Evolutionary conservation across 2,888 invertebrate species (phyloP).

Genomic region (Hyposoter didymator): DNA sequence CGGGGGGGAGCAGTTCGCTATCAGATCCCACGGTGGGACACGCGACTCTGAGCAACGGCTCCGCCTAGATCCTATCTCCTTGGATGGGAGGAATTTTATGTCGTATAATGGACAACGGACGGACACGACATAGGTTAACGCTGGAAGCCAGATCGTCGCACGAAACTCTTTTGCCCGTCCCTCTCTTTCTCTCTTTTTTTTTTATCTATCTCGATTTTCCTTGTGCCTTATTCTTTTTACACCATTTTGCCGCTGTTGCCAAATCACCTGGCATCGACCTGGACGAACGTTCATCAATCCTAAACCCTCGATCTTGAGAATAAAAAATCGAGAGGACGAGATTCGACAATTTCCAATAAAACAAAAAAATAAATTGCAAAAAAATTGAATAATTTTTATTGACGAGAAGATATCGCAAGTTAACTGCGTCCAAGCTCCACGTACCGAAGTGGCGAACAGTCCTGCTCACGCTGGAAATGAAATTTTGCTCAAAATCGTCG

Average conservation of each 20-base stretch:
- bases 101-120: constrained; percentile 80
- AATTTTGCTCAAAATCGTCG: too few relatives aligned
- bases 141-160: constrained; percentile 58
- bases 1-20: constrained; percentile 76
- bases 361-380: neutral
- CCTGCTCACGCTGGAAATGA: neutral
- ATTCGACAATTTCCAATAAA: neutral
- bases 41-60: constrained; percentile 79
- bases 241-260: constrained; percentile 44
- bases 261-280: constrained; percentile 21
- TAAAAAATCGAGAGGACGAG: constrained; percentile 28
- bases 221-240: constrained; percentile 47
- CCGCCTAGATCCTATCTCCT: constrained; percentile 79
- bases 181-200: constrained; percentile 41
- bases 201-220: constrained; percentile 34
- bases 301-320: constrained; percentile 20
- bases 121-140: constrained; percentile 65
- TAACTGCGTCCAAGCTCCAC: neutral
- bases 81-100: constrained; percentile 83
- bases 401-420: neutral
- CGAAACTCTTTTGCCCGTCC: constrained; percentile 64
- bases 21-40: constrained; percentile 83
- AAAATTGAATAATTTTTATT: neutral
- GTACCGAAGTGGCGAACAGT: neutral
- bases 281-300: constrained; percentile 1